These are phyloP conservation scores for Oasisia sp. DNA, from an alignment of 2,888 invertebrate species.

Conservation along the genomic window DNA sequence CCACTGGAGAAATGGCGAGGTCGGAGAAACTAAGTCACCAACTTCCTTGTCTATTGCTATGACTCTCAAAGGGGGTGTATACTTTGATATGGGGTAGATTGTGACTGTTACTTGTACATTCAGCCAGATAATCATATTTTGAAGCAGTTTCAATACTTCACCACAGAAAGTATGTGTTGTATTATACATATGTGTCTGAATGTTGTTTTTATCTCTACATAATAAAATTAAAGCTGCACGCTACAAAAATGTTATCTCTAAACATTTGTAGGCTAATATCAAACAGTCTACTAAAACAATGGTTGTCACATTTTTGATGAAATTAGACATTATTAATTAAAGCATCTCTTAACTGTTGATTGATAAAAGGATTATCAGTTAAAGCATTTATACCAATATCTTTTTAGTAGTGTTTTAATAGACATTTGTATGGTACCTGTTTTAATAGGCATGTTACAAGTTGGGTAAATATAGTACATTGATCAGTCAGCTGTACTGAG, in stretches of 20 bases:
- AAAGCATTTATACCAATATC: neutral
- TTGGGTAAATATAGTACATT: neutral
- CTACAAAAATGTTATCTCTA: neutral
- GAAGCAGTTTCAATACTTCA: neutral
- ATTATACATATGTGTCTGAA: neutral
- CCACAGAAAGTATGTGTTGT: neutral
- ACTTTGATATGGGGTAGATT: neutral
- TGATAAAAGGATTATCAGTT: no score
- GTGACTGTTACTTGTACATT: neutral
- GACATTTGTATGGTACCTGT: neutral
- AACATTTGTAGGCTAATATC: neutral
- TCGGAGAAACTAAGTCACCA: neutral
- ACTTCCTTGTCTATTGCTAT: neutral
- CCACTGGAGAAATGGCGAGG: neutral
- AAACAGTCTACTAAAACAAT: neutral
- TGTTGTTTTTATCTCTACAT: neutral
- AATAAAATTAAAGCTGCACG: neutral
- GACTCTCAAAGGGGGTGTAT: neutral
- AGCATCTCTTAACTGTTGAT: neutral
- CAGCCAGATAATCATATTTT: neutral
- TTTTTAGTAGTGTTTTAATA: neutral
- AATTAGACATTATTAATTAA: neutral
- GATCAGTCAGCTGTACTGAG: neutral
- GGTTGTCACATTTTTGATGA: neutral
- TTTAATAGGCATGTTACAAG: neutral